Evolutionary conservation across 2,797 vertebrate genomes (phyloP), one percentile per base, ranked within the genome.

Genomic region (Pseudochromis fuscus): DNA sequence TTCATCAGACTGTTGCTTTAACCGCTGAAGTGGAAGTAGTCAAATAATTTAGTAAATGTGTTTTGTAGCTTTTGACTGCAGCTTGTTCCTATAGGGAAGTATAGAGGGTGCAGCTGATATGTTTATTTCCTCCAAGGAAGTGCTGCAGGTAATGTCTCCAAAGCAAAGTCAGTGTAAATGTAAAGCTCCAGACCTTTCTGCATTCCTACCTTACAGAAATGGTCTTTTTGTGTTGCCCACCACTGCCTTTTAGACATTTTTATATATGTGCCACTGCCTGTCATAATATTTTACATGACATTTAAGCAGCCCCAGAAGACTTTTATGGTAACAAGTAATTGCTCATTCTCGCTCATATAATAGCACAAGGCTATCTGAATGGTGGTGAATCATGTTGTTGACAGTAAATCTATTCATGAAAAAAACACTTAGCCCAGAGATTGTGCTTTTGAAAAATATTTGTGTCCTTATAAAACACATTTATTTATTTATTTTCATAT

Each of bases 171-270:
- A 42, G 46, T 71, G 28, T 67, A 3, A 13, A 11, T 33, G 8
- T 38, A 33, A 75, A 56, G 24, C 37, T 42, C 13, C 60, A 30
- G 31, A 60, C 7, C 5, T 46, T 21, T 40, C 23, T 25, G 3
- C 27, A 18, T 44, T 30, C 13, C 27, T 60, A 60, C 11, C 5
- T 42, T n/a, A n/a, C n/a, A n/a, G n/a, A n/a, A n/a, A n/a, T n/a
- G 10, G 33, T 35, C 10, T 35, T 67, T 74, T 58, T 25, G 24
- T 49, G 13, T 59, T 21, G 4, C 13, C 24, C 48, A 23, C 18
- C 16, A 16, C n/a, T 40, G 21, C 51, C 37, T 15, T 72, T 56
- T 35, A 59, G 30, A 51, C 16, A 38, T 50, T 63, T n/a, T 74
- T 58, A 16, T 44, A 45, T 42, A 30, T 44, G 8, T 67, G 12